phyloP scores from a whole-genome alignment of 1,140 invertebrate genomes.

The Radopholus similis region DNA sequence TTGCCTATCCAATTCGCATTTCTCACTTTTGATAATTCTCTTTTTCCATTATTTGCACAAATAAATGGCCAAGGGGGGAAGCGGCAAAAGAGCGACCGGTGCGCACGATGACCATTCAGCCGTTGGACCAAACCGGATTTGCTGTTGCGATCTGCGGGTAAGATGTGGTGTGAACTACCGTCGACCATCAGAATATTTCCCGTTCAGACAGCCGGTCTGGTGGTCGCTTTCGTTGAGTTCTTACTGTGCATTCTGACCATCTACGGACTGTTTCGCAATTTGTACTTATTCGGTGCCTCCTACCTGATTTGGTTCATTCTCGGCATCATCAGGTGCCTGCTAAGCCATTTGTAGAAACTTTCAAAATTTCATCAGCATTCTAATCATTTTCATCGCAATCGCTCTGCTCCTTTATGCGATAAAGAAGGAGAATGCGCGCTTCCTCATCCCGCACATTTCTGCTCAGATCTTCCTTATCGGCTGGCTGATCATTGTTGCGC shows the following conservation, averaged over 20 bases:
- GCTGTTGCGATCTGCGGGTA: slow-evolving; percentile 7
- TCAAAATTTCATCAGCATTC: slow-evolving; percentile 51
- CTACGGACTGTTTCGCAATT: slow-evolving; percentile 56
- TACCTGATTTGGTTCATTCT: slow-evolving; percentile 59
- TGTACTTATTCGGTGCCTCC: slow-evolving; percentile 51
- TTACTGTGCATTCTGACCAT: slow-evolving; percentile 54
- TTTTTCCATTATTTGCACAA: background rate
- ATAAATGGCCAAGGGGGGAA: background rate
- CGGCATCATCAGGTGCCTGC: slow-evolving; percentile 53
- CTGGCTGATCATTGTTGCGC: slow-evolving; percentile 53
- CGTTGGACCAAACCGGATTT: background rate
- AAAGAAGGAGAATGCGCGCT: slow-evolving; percentile 54
- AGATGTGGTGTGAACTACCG: background rate
- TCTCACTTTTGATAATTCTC: background rate
- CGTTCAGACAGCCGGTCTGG: slow-evolving; percentile 56
- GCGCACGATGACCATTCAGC: background rate
- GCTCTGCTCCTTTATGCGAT: slow-evolving; percentile 54
- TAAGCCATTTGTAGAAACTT: no score
- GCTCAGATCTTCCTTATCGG: slow-evolving; percentile 59
- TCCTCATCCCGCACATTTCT: slow-evolving; percentile 53
- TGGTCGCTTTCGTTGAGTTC: slow-evolving; percentile 56
- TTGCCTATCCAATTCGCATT: background rate
- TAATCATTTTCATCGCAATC: slow-evolving; percentile 56
- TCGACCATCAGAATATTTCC: slow-evolving; percentile 14
- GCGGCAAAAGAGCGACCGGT: background rate